Base-by-base conservation (phyloP, 2,797 vertebrate species). In the Pteropus rufus region DNA sequence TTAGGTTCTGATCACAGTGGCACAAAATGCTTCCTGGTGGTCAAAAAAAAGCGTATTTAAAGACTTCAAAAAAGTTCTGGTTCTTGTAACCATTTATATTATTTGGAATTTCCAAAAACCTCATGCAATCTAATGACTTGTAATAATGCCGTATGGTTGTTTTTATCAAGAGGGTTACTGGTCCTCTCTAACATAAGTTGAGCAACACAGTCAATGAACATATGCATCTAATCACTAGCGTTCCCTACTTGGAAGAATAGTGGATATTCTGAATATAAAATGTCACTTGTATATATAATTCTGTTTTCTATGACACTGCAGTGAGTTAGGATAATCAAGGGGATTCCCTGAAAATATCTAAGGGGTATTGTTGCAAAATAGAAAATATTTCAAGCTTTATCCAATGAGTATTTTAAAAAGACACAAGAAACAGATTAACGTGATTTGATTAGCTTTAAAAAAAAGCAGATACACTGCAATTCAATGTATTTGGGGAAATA, bases 381-480 rank as follows among this genome's bases (percentile, higher is more conserved):
- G 46, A 86, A 85, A 64, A n/a, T 87, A 95, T 58, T 95, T 97
- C 90, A 94, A 97, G 96, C 85, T 97, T 97, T 95, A 73, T 82
- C 91, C 89, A 96, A 52, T 91, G 84, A 93, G 36, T 93, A 87
- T 95, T 94, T 82, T 5, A 75, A 93, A 94, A 95, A 86, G 31
- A 81, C 91, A 14, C 58, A 96, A 77, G 72, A 93, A 96, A 87
- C 34, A 92, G 41, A 92, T 92, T 62, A 77, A 81, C 23, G 76
- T 93, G 77, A 73, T 34, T 70, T 91, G 49, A 76, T 91, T 83
- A 70, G 46, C 73, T 89, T 77, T 21, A 89, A 93, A 56, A 95
- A 95, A 91, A 83, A 65, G 19, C 0, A 26, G 52, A 77, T 84
- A 92, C 10, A n/a, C 24, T 85, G n/a, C 39, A 96, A 46, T 82